Base-by-base conservation (phyloP, 2,797 vertebrate genomes). In the Enteromius mattozi region DNA sequence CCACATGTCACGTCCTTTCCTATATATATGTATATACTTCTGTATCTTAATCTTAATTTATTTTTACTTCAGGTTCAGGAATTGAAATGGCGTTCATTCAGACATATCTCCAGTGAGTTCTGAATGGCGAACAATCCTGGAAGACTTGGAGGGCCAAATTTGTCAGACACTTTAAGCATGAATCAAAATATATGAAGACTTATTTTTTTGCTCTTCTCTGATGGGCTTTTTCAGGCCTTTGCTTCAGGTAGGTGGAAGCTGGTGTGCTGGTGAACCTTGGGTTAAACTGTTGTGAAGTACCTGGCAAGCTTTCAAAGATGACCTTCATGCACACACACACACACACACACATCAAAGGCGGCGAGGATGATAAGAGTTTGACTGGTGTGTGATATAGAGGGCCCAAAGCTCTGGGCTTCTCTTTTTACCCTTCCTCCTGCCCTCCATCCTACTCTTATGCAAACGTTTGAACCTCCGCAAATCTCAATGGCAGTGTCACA, bases 281-380 rank as follows among this genome's bases (percentile, higher is more conserved):
- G 88, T 89, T 86, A 83, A 85, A 87, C 88, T 84, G 89, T 93
- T 94, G 93, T 94, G 92, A 89, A 91, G 78, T 79, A 86, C 85
- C 87, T 78, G 86, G 90, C 86, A 33, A 69, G 86, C 83, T 89
- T 91, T 88, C 88, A 92, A 90, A 87, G 89, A 88, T 94, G 93
- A 94, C 94, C 94, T 94, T 92, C 91, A 92, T 83, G 90, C 89
- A 89, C 85, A 49, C 27, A 45, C 80, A 80, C 74, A 45, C 80
- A 80, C 74, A 74, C 63, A 80, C 16, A 51, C 45, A 35, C 19
- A 94, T 94, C 93, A 94, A 94, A 94, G 89, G 81, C 80, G 85
- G 77, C 27, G 37, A 72, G 61, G 83, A 47, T 16, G 93, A 95
- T 94, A 94, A 94, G 91, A 90, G 86, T 88, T 90, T 83, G 87